Evolutionary conservation across 1,140 invertebrate species (phyloP).

Genomic region (Drosophila arawakana): DNA sequence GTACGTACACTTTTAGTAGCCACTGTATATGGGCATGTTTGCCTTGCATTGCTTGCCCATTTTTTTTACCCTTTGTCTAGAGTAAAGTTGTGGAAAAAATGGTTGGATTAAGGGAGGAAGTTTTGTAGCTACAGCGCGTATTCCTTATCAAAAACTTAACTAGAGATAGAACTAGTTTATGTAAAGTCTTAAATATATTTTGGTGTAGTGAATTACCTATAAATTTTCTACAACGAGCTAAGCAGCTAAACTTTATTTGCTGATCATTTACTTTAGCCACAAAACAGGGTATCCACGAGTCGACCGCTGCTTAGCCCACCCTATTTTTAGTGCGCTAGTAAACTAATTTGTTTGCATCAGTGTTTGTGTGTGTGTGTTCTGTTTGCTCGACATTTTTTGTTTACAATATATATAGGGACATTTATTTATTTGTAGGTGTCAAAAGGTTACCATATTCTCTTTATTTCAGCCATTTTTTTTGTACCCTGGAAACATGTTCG

Average conservation of each 20-base stretch:
- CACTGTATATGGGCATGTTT: slow-evolving; percentile 27
- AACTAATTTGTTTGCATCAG: slow-evolving; percentile 17
- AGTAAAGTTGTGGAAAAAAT: not conserved
- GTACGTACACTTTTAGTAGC: slow-evolving; percentile 14
- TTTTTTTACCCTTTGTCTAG: slow-evolving; percentile 10
- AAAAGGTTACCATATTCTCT: slow-evolving; percentile 55
- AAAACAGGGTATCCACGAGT: not conserved
- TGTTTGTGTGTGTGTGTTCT: slow-evolving; percentile 14
- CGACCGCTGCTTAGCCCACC: too few species aligned
- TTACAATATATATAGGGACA: slow-evolving; percentile 68
- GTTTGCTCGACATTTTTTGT: slow-evolving; percentile 48
- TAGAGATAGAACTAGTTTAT: too few species aligned
- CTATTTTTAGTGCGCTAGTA: not conserved
- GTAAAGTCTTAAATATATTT: too few species aligned
- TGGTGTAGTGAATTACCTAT: too few species aligned
- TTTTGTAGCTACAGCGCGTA: too few species aligned
- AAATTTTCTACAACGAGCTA: too few species aligned
- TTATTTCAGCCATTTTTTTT: slow-evolving; percentile 1
- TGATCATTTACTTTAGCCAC: too few species aligned
- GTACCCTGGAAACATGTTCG: slow-evolving; percentile 33
- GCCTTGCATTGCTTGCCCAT: slow-evolving; percentile 24
- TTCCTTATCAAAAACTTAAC: too few species aligned
- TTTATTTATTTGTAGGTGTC: slow-evolving; percentile 78
- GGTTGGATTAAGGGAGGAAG: too few species aligned
- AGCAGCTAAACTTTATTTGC: not conserved